phyloP scores from a whole-genome alignment of 2,113 vertebrate species.

The Paramormyrops kingsleyae region DNA sequence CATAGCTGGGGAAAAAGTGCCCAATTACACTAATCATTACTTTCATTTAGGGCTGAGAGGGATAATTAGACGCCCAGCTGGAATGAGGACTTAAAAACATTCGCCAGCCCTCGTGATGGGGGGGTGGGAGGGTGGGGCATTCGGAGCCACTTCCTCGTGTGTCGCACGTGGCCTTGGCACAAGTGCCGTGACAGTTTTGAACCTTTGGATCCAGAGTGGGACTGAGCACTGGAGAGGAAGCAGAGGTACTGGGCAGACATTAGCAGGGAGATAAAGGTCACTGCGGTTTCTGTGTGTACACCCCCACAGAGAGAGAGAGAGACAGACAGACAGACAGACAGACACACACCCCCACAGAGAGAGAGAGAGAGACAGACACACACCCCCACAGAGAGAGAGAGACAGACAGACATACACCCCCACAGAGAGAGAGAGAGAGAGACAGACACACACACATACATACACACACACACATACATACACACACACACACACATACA shows the following conservation, averaged over 20 bases:
- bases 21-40: slow-evolving; percentile 12
- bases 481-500: slow-evolving; percentile 13
- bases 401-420: neutral
- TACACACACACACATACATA: neutral
- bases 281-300: neutral
- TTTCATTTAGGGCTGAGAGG: slow-evolving; percentile 8
- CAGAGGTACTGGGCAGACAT: neutral
- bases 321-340: neutral
- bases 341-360: too few species aligned
- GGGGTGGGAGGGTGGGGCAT: neutral
- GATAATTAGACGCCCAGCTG: slow-evolving; percentile 8
- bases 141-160: neutral
- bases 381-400: slow-evolving; percentile 14
- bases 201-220: neutral
- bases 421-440: too few species aligned
- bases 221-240: neutral
- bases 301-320: slow-evolving; percentile 8
- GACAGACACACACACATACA: too few species aligned
- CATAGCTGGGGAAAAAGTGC: neutral
- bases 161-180: neutral
- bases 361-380: too few species aligned
- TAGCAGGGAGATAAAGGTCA: neutral
- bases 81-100: neutral
- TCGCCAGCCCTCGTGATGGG: neutral
- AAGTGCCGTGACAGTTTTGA: neutral